Percentiles rank a stretch among this genome's conserved stretches.
Conservation (phyloP, 2,113 vertebrate genomes). For the human (Homo sapiens) region DNA sequence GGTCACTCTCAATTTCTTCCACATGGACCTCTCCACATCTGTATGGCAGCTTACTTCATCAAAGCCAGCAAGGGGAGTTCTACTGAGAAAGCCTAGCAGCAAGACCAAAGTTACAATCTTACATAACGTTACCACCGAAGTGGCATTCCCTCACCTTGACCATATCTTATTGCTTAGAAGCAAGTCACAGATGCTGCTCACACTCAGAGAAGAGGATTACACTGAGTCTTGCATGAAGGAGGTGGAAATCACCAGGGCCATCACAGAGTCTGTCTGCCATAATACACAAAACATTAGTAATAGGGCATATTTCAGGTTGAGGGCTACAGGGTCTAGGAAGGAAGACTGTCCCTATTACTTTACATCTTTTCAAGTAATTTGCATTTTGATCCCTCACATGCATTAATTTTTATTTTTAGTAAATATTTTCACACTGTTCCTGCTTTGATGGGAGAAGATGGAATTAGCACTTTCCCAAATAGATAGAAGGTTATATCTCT, state of each 20-base stretch:
- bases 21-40: not conserved
- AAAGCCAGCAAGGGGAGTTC: not conserved
- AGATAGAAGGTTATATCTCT: not conserved
- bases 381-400: not conserved
- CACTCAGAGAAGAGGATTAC: not conserved
- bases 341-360: not conserved
- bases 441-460: not conserved
- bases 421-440: not conserved
- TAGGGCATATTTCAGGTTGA: not conserved
- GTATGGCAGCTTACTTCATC: not conserved
- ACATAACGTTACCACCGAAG: not conserved
- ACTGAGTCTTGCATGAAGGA: not conserved
- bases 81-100: not conserved
- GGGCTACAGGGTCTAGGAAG: not conserved
- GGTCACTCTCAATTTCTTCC: not conserved
- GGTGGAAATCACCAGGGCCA: not conserved
- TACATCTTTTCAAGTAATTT: not conserved
- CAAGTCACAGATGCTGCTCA: not conserved
- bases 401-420: not conserved
- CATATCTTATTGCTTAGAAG: not conserved
- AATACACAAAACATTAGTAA: not conserved
- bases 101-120: not conserved
- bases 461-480: not conserved
- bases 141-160: not conserved
- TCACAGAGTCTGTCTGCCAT: not conserved